Base-by-base conservation (phyloP, 23 tunicate genomes). In the Ciona savignyi region DNA sequence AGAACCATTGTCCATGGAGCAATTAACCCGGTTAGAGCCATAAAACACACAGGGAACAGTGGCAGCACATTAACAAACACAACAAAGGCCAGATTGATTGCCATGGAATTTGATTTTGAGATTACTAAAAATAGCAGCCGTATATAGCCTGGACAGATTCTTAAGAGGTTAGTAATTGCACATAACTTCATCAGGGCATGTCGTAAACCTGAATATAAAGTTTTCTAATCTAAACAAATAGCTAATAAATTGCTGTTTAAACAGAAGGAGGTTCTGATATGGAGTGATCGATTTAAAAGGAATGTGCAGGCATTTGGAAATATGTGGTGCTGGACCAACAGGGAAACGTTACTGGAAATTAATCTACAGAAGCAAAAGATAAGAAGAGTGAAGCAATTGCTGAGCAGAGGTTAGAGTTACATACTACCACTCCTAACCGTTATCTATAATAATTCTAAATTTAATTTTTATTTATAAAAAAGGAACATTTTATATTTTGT, bases 331-430 rank as follows among this genome's bases (percentile, higher is more conserved):
- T 74, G 68, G 34, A 30, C 76, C n/a, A 68, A 68, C 30, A 76
- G 75, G 32, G 78, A 83, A 34, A 75, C 51, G 35, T 34, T 66
- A n/a, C 33, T 83, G 32, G 88, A 83, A 31, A 83, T 29, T 34
- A 56, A 71, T 33, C 23, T 83, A 26, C 81, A 75, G 60, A 35
- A 48, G 25, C 63, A 79, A 60, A 77, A 83, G 22, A 51, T 24
- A 1, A 83, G 75, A 34, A 60, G 30, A 25, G 88, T 75, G 11
- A 60, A 77, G 63, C 66, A 63, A 51, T 63, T 80, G 70, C 25
- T 83, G 63, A 56, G 68, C 42, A 75, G 62, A 76, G 88, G 88
- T 83, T 42, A 42, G 56, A 42, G 9, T 42, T 42, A 42, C 15
- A 42, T 42, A 6, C 15, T 42, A n/a, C n/a, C n/a, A n/a, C n/a